Conservation (phyloP, 2,113 vertebrate species). For the Salvelinus alpinus region DNA sequence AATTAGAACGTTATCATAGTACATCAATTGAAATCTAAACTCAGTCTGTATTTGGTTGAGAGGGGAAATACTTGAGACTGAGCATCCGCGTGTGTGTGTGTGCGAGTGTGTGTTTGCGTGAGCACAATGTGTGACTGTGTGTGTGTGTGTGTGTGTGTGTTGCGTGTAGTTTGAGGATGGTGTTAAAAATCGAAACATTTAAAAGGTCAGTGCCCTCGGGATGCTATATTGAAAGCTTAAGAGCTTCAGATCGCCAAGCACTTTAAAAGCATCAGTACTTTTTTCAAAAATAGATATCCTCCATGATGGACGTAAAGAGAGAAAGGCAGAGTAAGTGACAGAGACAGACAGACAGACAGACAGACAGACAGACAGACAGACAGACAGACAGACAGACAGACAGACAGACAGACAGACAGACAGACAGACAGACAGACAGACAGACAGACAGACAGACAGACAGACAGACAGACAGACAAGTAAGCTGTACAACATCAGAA, state of each 20-base stretch:
- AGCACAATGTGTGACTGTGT: too few species aligned
- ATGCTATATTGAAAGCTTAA: constrained; percentile 66
- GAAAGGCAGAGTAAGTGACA: neutral
- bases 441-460: too few species aligned
- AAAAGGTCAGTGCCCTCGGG: constrained; percentile 59
- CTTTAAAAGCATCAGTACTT: constrained; percentile 50
- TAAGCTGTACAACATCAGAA: too few species aligned
- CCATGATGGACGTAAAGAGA: neutral
- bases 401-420: too few species aligned
- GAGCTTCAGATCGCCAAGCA: constrained; percentile 59
- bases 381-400: neutral
- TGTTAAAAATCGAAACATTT: constrained; percentile 49
- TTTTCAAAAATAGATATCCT: constrained; percentile 37
- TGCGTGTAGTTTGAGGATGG: neutral
- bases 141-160: neutral
- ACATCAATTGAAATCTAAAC: too few species aligned
- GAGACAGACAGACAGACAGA: too few species aligned
- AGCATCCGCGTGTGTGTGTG: constrained; percentile 4
- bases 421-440: too few species aligned
- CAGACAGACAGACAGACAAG: too few species aligned
- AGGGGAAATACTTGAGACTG: neutral
- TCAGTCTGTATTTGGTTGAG: too few species aligned
- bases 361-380: too few species aligned
- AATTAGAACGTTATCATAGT: too few species aligned
- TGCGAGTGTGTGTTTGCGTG: constrained; percentile 5